phyloP scores from a whole-genome alignment of 1,140 invertebrate species.

The Drosophila malerkotliana region DNA sequence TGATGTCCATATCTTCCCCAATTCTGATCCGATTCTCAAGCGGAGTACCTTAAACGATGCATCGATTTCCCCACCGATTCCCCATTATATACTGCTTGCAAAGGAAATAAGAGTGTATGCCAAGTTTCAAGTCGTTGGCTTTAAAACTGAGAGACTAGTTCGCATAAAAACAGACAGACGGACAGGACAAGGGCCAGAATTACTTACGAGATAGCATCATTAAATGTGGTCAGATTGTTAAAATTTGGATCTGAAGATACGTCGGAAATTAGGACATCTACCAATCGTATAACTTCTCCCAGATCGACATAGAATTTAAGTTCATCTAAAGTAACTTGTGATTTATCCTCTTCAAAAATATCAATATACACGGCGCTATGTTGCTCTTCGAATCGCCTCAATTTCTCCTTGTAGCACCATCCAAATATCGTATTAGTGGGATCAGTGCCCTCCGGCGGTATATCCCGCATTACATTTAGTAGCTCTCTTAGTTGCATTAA shows the following conservation, averaged over 20 bases:
- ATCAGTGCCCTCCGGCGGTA: slow-evolving; percentile 19
- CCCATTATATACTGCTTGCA: no score
- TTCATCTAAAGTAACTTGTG: slow-evolving; percentile 18
- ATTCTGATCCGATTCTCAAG: no score
- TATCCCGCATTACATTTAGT: slow-evolving; percentile 10
- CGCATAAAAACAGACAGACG: no score
- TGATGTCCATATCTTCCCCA: no score
- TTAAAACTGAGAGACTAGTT: no score
- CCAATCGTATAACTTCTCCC: slow-evolving; percentile 37
- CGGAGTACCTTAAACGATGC: no score
- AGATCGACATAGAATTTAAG: slow-evolving; percentile 52
- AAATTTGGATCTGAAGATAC: background rate
- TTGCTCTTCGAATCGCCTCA: slow-evolving; percentile 30
- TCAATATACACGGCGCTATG: slow-evolving; percentile 39
- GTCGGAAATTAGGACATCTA: slow-evolving; percentile 25
- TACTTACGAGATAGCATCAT: no score
- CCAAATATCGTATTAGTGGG: slow-evolving; percentile 33
- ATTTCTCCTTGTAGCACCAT: slow-evolving; percentile 50
- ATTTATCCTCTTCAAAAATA: slow-evolving; percentile 11
- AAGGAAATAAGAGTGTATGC: no score
- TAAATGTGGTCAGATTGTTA: no score
- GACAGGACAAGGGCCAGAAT: no score
- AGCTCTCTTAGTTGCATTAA: slow-evolving; percentile 37
- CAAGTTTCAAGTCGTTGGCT: no score
- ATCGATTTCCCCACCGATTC: no score